Conservation (phyloP, 1,140 invertebrate genomes). For the Drosophila watanabei region DNA sequence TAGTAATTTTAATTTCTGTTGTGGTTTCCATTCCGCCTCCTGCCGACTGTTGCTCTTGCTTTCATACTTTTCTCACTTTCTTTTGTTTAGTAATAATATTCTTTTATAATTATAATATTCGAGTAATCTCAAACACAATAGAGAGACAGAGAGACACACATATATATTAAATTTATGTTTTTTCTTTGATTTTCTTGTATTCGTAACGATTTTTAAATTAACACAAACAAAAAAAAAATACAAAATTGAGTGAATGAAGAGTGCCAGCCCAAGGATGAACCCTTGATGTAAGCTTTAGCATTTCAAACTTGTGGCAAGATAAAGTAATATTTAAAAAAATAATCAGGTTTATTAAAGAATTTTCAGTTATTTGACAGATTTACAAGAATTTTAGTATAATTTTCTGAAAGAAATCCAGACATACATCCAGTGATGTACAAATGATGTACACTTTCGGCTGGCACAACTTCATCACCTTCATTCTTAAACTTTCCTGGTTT, state of each 20-base stretch:
- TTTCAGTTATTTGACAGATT: constrained; percentile 2
- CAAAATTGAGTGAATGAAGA: not conserved
- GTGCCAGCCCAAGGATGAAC: constrained; percentile 9
- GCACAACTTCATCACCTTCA: constrained; percentile 14
- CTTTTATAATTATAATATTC: constrained; percentile 44
- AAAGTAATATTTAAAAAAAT: not conserved
- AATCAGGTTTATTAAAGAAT: not conserved
- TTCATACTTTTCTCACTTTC: constrained; percentile 7
- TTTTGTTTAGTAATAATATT: constrained; percentile 51
- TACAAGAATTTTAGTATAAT: constrained; percentile 3
- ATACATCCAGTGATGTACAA: not conserved
- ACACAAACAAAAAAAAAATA: not conserved
- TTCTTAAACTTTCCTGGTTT: not conserved
- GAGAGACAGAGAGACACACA: constrained; percentile 49
- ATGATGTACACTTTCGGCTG: constrained; percentile 10
- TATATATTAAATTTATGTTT: constrained; percentile 18
- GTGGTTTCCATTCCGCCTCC: constrained; percentile 27
- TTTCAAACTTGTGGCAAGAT: not conserved
- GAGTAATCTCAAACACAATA: constrained; percentile 64
- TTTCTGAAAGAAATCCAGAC: not conserved
- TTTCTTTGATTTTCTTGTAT: constrained; percentile 1
- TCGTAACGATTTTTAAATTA: constrained; percentile 5
- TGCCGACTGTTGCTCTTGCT: not conserved
- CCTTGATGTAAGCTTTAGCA: not conserved
- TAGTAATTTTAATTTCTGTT: constrained; percentile 64